Percentiles rank a stretch among this genome's conserved stretches.
Conservation (phyloP, 2,113 vertebrate species). For the Melanerpes aurifrons region DNA sequence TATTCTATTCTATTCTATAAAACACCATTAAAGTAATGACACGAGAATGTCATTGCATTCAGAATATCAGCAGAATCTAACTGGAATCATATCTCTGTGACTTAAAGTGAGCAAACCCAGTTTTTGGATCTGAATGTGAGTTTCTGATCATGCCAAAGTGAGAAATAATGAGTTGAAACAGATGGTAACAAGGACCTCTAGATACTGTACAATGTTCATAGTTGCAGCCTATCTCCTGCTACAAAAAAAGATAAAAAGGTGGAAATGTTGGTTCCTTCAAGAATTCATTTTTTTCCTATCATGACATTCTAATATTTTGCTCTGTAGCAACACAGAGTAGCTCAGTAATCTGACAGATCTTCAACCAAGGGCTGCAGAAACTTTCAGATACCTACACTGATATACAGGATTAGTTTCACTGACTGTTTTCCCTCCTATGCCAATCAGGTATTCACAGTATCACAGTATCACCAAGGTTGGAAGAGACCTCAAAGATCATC, state of each 20-base stretch:
- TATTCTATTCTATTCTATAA: not conserved
- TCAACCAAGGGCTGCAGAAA: not conserved
- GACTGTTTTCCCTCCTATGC: not conserved
- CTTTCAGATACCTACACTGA: not conserved
- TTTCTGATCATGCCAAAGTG: not conserved
- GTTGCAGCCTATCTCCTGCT: not conserved
- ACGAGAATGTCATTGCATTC: not conserved
- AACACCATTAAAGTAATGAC: not conserved
- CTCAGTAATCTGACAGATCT: not conserved
- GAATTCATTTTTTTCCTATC: not conserved
- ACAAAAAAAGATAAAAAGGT: not conserved
- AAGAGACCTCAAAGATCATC: too few relatives aligned
- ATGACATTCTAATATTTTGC: not conserved
- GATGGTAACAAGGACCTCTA: not conserved
- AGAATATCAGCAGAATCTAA: not conserved
- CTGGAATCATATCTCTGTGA: not conserved
- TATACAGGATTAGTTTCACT: not conserved
- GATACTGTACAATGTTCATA: not conserved
- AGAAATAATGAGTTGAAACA: not conserved
- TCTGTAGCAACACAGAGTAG: not conserved
- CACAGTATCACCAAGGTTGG: too few relatives aligned
- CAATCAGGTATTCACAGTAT: not conserved
- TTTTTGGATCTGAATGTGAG: not conserved
- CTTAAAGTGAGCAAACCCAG: not conserved
- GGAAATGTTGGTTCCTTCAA: not conserved